A percentile compares a stretch with the other conserved stretches of the same genome.
Conservation (phyloP, 2,888 invertebrate genomes). For the Laspeyria flexula region DNA sequence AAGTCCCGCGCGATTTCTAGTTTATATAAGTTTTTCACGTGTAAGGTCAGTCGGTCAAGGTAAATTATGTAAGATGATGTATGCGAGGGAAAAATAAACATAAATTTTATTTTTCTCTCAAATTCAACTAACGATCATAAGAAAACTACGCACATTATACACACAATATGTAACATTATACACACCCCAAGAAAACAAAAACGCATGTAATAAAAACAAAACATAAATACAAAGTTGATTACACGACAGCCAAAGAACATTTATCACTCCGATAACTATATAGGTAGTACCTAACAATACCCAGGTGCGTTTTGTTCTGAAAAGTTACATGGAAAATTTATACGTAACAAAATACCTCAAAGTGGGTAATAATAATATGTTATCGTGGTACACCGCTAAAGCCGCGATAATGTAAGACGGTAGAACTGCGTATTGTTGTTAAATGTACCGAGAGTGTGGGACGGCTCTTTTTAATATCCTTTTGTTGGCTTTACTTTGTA, state of each 20-base stretch:
- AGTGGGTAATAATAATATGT: slow-evolving; percentile 54
- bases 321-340: slow-evolving; percentile 34
- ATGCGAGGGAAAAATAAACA: no score
- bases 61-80: no score
- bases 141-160: no score
- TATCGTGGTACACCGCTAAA: slow-evolving; percentile 39
- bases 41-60: no score
- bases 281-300: slow-evolving; percentile 30
- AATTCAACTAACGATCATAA: no score
- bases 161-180: no score
- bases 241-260: slow-evolving; percentile 25
- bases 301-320: slow-evolving; percentile 44
- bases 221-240: slow-evolving; percentile 20
- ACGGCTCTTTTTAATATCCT: neutral
- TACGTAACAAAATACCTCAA: slow-evolving; percentile 37
- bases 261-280: slow-evolving; percentile 38
- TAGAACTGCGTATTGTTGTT: slow-evolving; percentile 43
- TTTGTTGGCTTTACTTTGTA: neutral
- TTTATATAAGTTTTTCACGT: no score
- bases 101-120: no score
- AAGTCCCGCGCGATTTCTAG: no score
- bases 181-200: no score
- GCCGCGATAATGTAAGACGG: slow-evolving; percentile 48
- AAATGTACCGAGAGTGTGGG: slow-evolving; percentile 42
- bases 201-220: neutral